These are phyloP conservation scores for Panonychus citri DNA, from an alignment of 1,140 invertebrate species.

Conservation along the genomic window DNA sequence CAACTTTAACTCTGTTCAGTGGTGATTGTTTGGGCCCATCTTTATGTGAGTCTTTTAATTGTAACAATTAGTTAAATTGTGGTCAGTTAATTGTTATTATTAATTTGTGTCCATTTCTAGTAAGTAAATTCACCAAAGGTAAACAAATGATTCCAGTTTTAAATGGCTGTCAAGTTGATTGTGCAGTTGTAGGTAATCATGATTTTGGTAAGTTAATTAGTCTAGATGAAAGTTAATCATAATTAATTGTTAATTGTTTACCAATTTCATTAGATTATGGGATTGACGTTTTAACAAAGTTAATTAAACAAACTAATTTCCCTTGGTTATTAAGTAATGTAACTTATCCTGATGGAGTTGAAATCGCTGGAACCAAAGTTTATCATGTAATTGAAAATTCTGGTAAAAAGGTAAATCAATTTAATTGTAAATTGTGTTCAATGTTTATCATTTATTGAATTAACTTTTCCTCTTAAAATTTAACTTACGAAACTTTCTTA, in stretches of 20 bases:
- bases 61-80: too few species aligned
- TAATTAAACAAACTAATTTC: slow-evolving; percentile 48
- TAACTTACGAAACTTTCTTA: too few species aligned
- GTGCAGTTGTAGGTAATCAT: slow-evolving; percentile 73
- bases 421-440: neutral
- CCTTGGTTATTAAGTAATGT: slow-evolving; percentile 83
- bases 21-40: slow-evolving; percentile 72
- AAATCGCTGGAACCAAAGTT: slow-evolving; percentile 53
- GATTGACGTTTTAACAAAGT: slow-evolving; percentile 49
- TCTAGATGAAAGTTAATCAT: neutral
- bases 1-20: slow-evolving; percentile 63
- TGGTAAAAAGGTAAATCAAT: slow-evolving; percentile 41
- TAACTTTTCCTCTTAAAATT: too few species aligned
- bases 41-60: slow-evolving; percentile 40
- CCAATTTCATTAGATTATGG: slow-evolving; percentile 46
- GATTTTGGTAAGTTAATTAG: slow-evolving; percentile 50
- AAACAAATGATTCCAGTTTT: slow-evolving; percentile 78
- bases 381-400: slow-evolving; percentile 51
- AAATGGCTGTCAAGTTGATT: slow-evolving; percentile 51
- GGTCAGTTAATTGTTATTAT: neutral
- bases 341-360: slow-evolving; percentile 55
- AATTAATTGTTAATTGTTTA: neutral
- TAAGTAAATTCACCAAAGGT: slow-evolving; percentile 70
- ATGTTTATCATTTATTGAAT: too few species aligned
- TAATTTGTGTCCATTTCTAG: slow-evolving; percentile 24